Evolutionary conservation across 2,888 invertebrate genomes (phyloP), one percentile per base, ranked within the genome.

Genomic region (Acleris emargana): DNA sequence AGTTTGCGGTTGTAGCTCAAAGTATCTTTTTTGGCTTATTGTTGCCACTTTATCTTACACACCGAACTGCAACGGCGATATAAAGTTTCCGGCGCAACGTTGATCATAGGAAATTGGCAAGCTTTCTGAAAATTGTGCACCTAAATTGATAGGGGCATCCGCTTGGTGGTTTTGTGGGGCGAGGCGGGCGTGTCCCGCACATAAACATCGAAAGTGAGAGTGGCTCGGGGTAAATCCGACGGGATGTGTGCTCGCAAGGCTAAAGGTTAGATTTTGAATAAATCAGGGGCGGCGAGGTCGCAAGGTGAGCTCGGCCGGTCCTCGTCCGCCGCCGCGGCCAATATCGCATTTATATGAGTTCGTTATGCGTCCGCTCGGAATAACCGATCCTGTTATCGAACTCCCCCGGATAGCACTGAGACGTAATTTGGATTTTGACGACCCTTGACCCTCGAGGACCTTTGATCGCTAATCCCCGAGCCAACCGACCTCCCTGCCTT

Each of bases 261-360:
- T 52, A 66, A 67, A 69, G 80, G 79, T 78, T 80, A 76, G 72
- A 77, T 75, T 83, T 81, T 84, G 84, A 84, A 85, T 85, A 86
- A 84, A 84, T 84, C 81, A 82, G 78, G 53, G 67, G 73, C 72
- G 73, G 62, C 50, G 73, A 80, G 81, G 79, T 79, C 78, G 74
- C 77, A 76, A 80, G 81, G 83, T 82, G 78, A 78, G 74, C 68
- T 54, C 63, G 58, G 69, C 66, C 67, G 64, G 67, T 64, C 66
- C 50, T 60, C 61, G 67, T 51, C 68, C 71, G 68, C 73, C 75
- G 67, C 67, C 72, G 76, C 72, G 77, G 72, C 73, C 80, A 74
- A 82, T 83, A 81, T 76, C 81, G 82, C 80, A 85, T 84, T 84
- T 86, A 84, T 81, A 85, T 82, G 81, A 81, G 79, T 82, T 83